Percentiles rank a stretch among this genome's conserved stretches.
Evolutionary conservation across 2,888 invertebrate genomes (phyloP).

Genomic region (Endotricha flammealis): DNA sequence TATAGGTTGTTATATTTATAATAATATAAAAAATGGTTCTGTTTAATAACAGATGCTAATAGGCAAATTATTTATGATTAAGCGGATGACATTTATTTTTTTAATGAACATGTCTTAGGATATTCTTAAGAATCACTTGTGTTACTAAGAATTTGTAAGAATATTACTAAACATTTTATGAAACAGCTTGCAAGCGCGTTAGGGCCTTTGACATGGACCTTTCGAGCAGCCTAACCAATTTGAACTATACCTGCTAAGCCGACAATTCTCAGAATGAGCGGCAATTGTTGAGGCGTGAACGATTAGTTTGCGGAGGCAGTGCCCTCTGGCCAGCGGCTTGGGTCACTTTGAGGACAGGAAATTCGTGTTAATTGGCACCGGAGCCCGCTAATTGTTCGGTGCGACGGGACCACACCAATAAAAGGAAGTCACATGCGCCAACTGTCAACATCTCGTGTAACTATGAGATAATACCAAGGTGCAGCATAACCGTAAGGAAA

Average conservation of each 20-base stretch:
- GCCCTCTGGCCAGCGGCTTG: slow-evolving; percentile 47
- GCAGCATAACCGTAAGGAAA: not conserved
- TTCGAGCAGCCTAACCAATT: too few relatives aligned
- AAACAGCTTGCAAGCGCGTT: too few relatives aligned
- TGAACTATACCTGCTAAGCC: not conserved
- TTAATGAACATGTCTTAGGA: too few relatives aligned
- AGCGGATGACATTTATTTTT: too few relatives aligned
- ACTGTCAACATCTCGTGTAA: slow-evolving; percentile 5
- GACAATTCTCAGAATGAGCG: slow-evolving; percentile 3
- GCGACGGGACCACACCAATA: slow-evolving; percentile 7
- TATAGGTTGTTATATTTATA: too few relatives aligned
- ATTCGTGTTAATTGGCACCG: slow-evolving; percentile 69
- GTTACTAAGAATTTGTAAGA: too few relatives aligned
- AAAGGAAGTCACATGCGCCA: slow-evolving; percentile 6
- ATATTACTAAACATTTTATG: too few relatives aligned
- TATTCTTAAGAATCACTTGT: too few relatives aligned
- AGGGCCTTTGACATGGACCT: too few relatives aligned
- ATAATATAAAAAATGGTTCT: too few relatives aligned
- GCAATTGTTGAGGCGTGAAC: slow-evolving; percentile 27
- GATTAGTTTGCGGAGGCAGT: slow-evolving; percentile 36
- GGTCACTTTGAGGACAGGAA: slow-evolving; percentile 54
- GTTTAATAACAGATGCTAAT: too few relatives aligned
- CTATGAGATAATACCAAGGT: not conserved
- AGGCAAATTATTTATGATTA: too few relatives aligned
- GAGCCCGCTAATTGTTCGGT: slow-evolving; percentile 20